Percentiles rank a stretch among this genome's conserved stretches.
These are phyloP conservation scores for Tragulus kanchil DNA, from an alignment of 2,113 vertebrate genomes.

Conservation along the genomic window DNA sequence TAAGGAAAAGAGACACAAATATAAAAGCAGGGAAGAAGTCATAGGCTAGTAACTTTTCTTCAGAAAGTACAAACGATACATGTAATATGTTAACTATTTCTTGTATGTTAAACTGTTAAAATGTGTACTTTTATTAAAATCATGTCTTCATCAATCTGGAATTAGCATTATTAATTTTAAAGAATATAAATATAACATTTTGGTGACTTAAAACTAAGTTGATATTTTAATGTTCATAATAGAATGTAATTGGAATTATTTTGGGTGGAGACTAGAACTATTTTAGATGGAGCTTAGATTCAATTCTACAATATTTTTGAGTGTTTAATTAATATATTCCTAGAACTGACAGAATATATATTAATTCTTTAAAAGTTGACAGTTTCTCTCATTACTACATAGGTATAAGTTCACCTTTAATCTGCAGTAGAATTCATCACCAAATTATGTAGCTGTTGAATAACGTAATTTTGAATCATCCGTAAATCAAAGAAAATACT, in stretches of 20 bases:
- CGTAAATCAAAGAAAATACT: not conserved
- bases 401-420: not conserved
- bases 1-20: not conserved
- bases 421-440: not conserved
- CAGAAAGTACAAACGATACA: not conserved
- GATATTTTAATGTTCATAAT: not conserved
- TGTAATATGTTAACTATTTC: not conserved
- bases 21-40: not conserved
- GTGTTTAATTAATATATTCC: not conserved
- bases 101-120: not conserved
- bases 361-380: not conserved
- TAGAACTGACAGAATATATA: not conserved
- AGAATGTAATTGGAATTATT: not conserved
- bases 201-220: not conserved
- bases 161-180: not conserved
- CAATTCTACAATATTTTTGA: not conserved
- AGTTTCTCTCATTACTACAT: conserved; percentile 3
- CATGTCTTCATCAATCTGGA: not conserved
- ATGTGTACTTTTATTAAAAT: not conserved
- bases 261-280: not conserved
- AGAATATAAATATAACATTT: not conserved
- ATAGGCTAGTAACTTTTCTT: not conserved
- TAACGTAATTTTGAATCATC: conserved; percentile 22
- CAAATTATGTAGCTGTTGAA: not conserved
- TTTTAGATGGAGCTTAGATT: not conserved